Percentiles rank a stretch among this genome's conserved stretches.
phyloP scores from a whole-genome alignment of 2,113 vertebrate species.

The Phaethornis superciliosus region DNA sequence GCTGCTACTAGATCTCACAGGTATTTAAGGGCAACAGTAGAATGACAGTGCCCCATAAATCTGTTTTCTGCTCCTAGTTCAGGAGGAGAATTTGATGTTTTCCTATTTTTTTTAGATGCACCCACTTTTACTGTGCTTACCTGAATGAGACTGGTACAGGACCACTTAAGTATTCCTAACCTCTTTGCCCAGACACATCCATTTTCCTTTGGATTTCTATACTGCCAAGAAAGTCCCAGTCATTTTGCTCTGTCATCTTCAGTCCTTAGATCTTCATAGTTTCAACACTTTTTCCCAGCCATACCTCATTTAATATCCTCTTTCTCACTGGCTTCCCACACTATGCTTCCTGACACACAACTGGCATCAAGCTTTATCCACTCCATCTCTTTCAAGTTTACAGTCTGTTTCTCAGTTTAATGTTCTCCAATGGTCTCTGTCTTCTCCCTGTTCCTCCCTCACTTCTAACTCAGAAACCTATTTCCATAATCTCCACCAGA shows the following conservation, averaged over 20 bases:
- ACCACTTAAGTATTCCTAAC: not conserved
- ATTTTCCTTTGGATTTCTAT: not conserved
- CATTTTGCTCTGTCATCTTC: not conserved
- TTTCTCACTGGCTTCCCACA: not conserved
- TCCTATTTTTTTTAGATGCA: not conserved
- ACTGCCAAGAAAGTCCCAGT: not conserved
- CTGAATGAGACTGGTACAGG: fast-evolving
- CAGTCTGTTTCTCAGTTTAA: not conserved
- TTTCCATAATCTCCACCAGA: not conserved
- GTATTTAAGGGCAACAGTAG: not conserved
- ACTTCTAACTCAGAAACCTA: not conserved
- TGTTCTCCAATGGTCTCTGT: not conserved
- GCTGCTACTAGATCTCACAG: not conserved
- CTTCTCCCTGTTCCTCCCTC: not conserved
- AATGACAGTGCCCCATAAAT: not conserved
- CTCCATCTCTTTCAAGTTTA: not conserved
- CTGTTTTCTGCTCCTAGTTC: not conserved
- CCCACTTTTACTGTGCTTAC: not conserved
- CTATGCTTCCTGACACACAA: not conserved
- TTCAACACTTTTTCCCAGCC: not conserved
- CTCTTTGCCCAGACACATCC: not conserved
- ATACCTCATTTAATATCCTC: not conserved
- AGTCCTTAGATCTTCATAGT: not conserved
- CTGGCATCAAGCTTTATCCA: not conserved
- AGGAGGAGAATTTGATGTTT: not conserved